Base-by-base conservation (phyloP, 2,113 vertebrate genomes). In the Phalacrocorax carbo region DNA sequence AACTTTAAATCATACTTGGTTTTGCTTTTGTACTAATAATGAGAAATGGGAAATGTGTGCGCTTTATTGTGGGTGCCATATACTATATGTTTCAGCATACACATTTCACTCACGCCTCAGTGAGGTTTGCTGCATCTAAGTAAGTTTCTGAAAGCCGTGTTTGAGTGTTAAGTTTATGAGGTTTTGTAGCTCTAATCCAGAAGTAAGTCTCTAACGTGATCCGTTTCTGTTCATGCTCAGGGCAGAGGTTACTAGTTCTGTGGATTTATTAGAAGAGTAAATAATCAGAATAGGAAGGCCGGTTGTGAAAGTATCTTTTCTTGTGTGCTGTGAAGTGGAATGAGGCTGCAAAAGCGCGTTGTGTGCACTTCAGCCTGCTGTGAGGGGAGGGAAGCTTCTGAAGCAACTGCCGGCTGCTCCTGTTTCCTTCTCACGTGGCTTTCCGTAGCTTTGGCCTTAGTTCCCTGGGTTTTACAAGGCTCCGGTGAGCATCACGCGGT, bases 41-140 rank as follows among this genome's bases (percentile, higher is more conserved):
- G 40, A n/a, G 36, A 5, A 13, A 40, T 20, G 49, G n/a, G 36
- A 5, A 51, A 4, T 8, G 30, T 1, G 3, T 3, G 0, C 0
- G 0, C 36, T 34, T 55, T 25, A 1, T 7, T 5, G 16, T 12
- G 46, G 18, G n/a, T 21, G n/a, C 48, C 66, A 44, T 9, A 1
- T 10, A 4, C 15, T 6, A 40, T 9, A 1, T 61, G 27, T 52
- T 90, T 54, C 13, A 1, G 71, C 25, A 0, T 25, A 2, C 9
- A 4, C 6, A 6, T 72, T 44, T 65, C 30, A 1, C 75, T 40
- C 3, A 0, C 4, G 11, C 38, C 60, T 54, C 21, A 0, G 10
- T 1, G 71, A 14, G 64, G 13, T 70, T 13, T 54, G 72, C 86
- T 71, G 78, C 40, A 3, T 60, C 66, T 32, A n/a, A 2, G 3